phyloP scores from a whole-genome alignment of 2,888 invertebrate species.

The Cosmopolites sordidus region DNA sequence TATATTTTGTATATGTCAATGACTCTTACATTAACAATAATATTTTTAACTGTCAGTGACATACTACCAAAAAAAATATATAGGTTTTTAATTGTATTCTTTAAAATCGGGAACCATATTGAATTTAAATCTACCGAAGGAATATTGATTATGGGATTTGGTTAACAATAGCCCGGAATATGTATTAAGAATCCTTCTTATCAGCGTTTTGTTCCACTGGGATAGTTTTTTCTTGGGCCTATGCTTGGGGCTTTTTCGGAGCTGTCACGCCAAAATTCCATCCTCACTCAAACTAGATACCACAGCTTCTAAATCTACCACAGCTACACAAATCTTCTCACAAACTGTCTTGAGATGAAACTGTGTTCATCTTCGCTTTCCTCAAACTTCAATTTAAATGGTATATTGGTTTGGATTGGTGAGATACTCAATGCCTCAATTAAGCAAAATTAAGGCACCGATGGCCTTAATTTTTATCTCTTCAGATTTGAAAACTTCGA shows the following conservation, averaged over 20 bases:
- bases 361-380: conserved; percentile 72
- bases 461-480: conserved; percentile 75
- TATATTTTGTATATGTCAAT: too few species aligned
- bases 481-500: conserved; percentile 70
- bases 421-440: too few species aligned
- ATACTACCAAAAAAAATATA: too few species aligned
- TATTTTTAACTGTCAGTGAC: too few species aligned
- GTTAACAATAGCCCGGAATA: too few species aligned
- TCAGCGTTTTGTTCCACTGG: conserved; percentile 29
- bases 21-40: too few species aligned
- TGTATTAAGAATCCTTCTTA: conserved; percentile 9
- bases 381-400: conserved; percentile 74
- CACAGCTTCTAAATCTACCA: conserved; percentile 70
- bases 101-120: too few species aligned
- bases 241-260: conserved; percentile 49
- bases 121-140: too few species aligned
- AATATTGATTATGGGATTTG: too few species aligned
- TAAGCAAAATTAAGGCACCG: conserved; percentile 55
- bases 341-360: conserved; percentile 70
- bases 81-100: too few species aligned
- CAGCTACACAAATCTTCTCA: conserved; percentile 70
- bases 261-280: conserved; percentile 67
- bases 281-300: conserved; percentile 72
- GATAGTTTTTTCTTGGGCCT: conserved; percentile 27
- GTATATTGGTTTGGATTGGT: conserved; percentile 57